These are phyloP conservation scores for Odontocolon sp. DNA, from an alignment of 2,888 invertebrate genomes.

Conservation along the genomic window DNA sequence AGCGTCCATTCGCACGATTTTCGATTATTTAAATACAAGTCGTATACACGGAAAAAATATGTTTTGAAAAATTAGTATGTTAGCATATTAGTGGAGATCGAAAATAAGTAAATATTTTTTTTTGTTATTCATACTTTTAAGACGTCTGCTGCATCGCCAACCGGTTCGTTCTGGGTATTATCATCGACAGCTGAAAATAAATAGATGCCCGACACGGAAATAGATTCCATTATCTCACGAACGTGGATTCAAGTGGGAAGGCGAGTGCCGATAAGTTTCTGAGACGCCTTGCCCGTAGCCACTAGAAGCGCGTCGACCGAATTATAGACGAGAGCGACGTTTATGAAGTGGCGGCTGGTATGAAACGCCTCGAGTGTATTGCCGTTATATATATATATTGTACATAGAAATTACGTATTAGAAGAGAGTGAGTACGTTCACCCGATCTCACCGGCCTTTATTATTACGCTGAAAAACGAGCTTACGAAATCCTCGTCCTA, in stretches of 20 bases:
- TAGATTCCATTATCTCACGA: slow-evolving; percentile 61
- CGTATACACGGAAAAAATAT: too few species aligned
- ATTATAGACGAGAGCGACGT: slow-evolving; percentile 39
- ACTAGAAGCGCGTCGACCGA: slow-evolving; percentile 24
- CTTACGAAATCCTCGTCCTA: slow-evolving; percentile 31
- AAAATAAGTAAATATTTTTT: too few species aligned
- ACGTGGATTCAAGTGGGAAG: slow-evolving; percentile 48
- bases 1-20: too few species aligned
- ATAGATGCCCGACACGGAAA: slow-evolving; percentile 64
- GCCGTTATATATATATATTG: slow-evolving; percentile 6
- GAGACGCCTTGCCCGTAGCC: slow-evolving; percentile 44
- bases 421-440: slow-evolving; percentile 21
- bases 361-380: slow-evolving; percentile 25
- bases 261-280: slow-evolving; percentile 61
- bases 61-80: too few species aligned
- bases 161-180: slow-evolving; percentile 52
- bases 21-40: too few species aligned
- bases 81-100: too few species aligned
- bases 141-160: slow-evolving; percentile 5
- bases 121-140: too few species aligned
- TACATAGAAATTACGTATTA: slow-evolving; percentile 7
- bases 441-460: not conserved
- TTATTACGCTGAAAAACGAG: not conserved
- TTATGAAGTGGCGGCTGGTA: slow-evolving; percentile 33
- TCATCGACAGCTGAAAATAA: slow-evolving; percentile 69